Percentiles rank a stretch among this genome's conserved stretches.
These are phyloP conservation scores for Eulacestoma nigropectus DNA, from an alignment of 2,113 vertebrate genomes.

Conservation along the genomic window DNA sequence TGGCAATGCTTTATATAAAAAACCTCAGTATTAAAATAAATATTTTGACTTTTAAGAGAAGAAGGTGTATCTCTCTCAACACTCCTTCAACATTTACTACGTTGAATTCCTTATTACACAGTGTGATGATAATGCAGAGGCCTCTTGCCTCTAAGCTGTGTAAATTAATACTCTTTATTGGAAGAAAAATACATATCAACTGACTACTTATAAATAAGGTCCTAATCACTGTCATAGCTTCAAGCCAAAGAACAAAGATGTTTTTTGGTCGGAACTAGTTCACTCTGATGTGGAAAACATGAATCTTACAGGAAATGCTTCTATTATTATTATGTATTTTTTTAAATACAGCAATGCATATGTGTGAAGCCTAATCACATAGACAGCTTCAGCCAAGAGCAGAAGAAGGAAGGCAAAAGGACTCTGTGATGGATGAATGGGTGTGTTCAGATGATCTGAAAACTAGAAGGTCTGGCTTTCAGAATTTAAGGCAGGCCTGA, in stretches of 20 bases:
- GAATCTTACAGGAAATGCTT: neutral
- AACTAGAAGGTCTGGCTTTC: neutral
- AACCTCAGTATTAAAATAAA: neutral
- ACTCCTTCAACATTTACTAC: neutral
- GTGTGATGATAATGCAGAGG: neutral
- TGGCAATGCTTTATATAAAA: neutral
- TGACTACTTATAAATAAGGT: neutral
- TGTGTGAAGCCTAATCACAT: neutral
- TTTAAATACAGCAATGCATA: neutral
- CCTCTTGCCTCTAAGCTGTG: neutral
- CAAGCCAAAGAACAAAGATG: neutral
- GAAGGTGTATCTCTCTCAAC: neutral
- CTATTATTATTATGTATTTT: neutral
- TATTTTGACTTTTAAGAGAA: neutral
- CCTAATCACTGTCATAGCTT: neutral
- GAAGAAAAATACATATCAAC: neutral
- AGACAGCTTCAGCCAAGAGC: neutral
- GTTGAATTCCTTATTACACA: neutral
- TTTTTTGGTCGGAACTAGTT: neutral
- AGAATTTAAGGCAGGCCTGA: neutral
- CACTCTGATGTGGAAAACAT: neutral
- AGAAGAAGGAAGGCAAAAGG: neutral
- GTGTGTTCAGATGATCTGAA: neutral
- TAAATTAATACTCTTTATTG: conserved; percentile 3
- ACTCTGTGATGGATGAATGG: neutral